These are phyloP conservation scores for Lethrus apterus DNA, from an alignment of 1,140 invertebrate species.

Conservation along the genomic window DNA sequence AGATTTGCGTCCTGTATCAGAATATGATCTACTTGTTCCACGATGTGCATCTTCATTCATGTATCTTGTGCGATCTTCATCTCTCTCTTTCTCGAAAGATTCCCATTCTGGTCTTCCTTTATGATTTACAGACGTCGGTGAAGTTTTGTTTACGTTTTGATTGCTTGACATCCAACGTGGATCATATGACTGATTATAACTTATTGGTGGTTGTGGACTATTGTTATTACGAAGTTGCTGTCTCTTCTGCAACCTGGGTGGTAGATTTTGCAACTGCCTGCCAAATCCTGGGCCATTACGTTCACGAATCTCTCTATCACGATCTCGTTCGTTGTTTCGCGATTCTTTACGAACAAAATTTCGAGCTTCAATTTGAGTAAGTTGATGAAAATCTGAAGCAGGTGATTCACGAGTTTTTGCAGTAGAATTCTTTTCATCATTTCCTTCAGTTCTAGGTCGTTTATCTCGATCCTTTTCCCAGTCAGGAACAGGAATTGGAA, in stretches of 20 bases:
- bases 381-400: slow-evolving; percentile 37
- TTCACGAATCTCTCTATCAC: slow-evolving; percentile 38
- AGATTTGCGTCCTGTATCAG: slow-evolving; percentile 4
- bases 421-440: slow-evolving; percentile 18
- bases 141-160: slow-evolving; percentile 12
- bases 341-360: slow-evolving; percentile 35
- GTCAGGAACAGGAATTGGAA: slow-evolving; percentile 47
- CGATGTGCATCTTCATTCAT: slow-evolving; percentile 6
- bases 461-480: slow-evolving; percentile 49
- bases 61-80: slow-evolving; percentile 20
- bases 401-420: slow-evolving; percentile 2
- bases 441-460: slow-evolving; percentile 19
- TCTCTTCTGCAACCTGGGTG: slow-evolving; percentile 78
- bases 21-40: neutral
- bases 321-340: slow-evolving; percentile 28
- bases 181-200: slow-evolving; percentile 45
- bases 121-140: neutral
- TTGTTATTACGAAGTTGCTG: slow-evolving; percentile 43
- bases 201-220: slow-evolving; percentile 35
- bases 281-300: neutral
- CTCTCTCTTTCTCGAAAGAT: slow-evolving; percentile 23
- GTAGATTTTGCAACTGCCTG: slow-evolving; percentile 67
- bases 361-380: slow-evolving; percentile 41
- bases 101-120: slow-evolving; percentile 18
- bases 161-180: slow-evolving; percentile 35